These are phyloP conservation scores for Diplodus puntazzo DNA, from an alignment of 2,797 vertebrate genomes.

Conservation along the genomic window DNA sequence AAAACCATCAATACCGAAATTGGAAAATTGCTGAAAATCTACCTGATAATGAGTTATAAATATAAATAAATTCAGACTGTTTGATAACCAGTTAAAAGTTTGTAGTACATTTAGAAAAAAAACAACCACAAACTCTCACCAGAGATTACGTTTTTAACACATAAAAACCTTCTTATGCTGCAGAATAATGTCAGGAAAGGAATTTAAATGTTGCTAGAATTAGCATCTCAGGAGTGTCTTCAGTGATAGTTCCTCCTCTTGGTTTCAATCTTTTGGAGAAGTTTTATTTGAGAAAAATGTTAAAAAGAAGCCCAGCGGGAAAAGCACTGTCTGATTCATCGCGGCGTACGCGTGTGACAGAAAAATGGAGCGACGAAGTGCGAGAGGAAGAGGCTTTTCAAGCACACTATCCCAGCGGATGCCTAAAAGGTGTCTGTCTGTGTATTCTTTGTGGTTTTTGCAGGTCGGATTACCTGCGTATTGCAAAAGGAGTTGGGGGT, in stretches of 20 bases:
- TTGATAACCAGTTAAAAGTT: no score
- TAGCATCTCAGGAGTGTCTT: conserved; percentile 6
- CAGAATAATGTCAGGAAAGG: conserved; percentile 4
- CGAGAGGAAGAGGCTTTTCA: conserved; percentile 14
- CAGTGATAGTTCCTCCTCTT: neutral
- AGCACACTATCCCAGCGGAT: conserved; percentile 36
- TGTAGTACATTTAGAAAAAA: no score
- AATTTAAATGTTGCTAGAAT: conserved; percentile 13
- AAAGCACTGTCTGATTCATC: conserved; percentile 18
- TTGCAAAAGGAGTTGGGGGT: conserved; percentile 24
- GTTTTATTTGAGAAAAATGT: conserved; percentile 18
- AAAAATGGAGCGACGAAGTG: neutral
- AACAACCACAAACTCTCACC: neutral
- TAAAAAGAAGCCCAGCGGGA: conserved; percentile 23
- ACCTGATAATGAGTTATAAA: no score
- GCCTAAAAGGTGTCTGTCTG: conserved; percentile 25
- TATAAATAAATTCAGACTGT: no score
- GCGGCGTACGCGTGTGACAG: conserved; percentile 4
- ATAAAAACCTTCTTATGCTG: neutral
- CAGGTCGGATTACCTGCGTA: conserved; percentile 47
- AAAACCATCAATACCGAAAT: no score
- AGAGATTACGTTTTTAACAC: conserved; percentile 8
- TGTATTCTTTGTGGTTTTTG: conserved; percentile 27
- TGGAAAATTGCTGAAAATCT: no score
- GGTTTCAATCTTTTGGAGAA: conserved; percentile 4